Conservation (phyloP, 2,888 invertebrate species). For the Chaetoderma sp. region DNA sequence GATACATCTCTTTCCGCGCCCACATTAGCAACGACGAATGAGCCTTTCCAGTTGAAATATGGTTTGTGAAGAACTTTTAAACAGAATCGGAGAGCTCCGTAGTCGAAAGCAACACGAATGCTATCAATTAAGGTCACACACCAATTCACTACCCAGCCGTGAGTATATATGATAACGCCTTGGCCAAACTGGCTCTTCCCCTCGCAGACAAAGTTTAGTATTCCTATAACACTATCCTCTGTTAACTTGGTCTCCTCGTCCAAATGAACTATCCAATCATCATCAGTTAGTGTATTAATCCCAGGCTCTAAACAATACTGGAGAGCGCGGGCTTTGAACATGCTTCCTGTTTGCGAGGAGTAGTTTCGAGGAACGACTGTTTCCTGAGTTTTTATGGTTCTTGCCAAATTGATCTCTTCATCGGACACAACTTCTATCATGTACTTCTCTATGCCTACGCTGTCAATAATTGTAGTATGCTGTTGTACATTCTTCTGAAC, state of each 20-base stretch:
- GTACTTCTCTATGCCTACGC: conserved; percentile 42
- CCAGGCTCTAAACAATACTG: not conserved
- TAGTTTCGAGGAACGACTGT: not conserved
- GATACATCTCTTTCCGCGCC: conserved; percentile 50
- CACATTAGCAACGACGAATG: conserved; percentile 57
- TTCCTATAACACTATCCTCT: not conserved
- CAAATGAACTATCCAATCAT: conserved; percentile 12
- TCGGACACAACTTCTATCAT: conserved; percentile 49
- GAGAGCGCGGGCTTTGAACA: conserved; percentile 6
- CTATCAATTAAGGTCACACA: conserved; percentile 55
- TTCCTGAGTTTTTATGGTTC: not conserved
- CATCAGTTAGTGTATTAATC: not conserved
- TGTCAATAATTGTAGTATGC: conserved; percentile 30
- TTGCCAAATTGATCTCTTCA: conserved; percentile 18
- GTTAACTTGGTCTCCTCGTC: conserved; percentile 9
- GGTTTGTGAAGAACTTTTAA: conserved; percentile 49
- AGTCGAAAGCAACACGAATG: conserved; percentile 55
- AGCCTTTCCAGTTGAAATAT: conserved; percentile 60
- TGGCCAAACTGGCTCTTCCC: conserved; percentile 11
- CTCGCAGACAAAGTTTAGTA: not conserved
- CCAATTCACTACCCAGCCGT: conserved; percentile 56
- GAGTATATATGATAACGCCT: conserved; percentile 46
- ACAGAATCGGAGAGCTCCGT: conserved; percentile 43
- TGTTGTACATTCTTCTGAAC: conserved; percentile 33
- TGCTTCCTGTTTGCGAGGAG: not conserved